Conservation (phyloP, 2,888 invertebrate genomes). For the Zhengitettix transpicula region DNA sequence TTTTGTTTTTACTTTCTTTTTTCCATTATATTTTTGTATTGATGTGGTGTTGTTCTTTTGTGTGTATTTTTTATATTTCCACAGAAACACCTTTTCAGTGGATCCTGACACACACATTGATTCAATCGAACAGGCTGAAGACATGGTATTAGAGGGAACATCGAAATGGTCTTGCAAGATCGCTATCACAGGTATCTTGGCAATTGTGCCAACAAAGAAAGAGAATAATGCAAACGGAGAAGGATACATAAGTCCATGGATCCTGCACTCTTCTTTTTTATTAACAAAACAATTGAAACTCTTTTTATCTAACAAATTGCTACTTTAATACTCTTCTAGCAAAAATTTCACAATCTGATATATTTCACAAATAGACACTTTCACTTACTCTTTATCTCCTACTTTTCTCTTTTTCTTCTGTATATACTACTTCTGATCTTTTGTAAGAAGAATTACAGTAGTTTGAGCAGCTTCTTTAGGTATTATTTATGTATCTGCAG, state of each 20-base stretch:
- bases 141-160: slow-evolving; percentile 95
- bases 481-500: background rate
- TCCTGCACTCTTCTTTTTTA: background rate
- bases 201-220: background rate
- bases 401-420: background rate
- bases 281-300: background rate
- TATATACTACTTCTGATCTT: background rate
- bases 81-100: slow-evolving; percentile 93
- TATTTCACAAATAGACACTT: background rate
- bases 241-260: background rate
- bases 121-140: slow-evolving; percentile 93
- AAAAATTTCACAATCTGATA: background rate
- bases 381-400: background rate
- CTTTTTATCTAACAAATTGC: background rate
- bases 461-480: background rate
- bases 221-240: background rate
- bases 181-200: slow-evolving; percentile 84
- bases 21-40: slow-evolving; percentile 12
- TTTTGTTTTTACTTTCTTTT: background rate
- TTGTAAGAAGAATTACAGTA: background rate
- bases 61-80: slow-evolving; percentile 28
- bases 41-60: slow-evolving; percentile 16
- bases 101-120: slow-evolving; percentile 95
- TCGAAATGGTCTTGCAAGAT: slow-evolving; percentile 99
- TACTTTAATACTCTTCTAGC: background rate